Evolutionary conservation across 2,888 invertebrate genomes (phyloP).

Genomic region (Macrophya annulata): DNA sequence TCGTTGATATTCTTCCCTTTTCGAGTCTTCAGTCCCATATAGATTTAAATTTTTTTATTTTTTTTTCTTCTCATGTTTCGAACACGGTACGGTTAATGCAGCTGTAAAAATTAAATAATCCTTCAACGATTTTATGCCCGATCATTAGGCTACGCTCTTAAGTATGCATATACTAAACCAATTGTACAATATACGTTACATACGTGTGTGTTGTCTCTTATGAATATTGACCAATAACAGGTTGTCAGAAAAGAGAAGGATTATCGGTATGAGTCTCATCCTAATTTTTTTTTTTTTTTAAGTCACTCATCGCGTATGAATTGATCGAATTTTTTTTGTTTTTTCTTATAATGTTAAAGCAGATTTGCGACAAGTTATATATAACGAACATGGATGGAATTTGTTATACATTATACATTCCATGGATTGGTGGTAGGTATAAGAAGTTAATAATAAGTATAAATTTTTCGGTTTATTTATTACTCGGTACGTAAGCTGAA

Average conservation of each 20-base stretch:
- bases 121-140: constrained; percentile 47
- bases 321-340: not conserved
- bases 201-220: not conserved
- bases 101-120: constrained; percentile 50
- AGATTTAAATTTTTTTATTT: not conserved
- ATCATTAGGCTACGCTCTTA: constrained; percentile 48
- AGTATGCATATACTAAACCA: constrained; percentile 5
- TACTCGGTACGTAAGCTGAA: constrained; percentile 42
- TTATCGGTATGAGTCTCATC: not conserved
- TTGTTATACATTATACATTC: not conserved
- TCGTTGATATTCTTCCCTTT: constrained; percentile 24
- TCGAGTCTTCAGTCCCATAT: not conserved
- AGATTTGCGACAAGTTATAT: not conserved
- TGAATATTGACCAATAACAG: constrained; percentile 1
- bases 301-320: not conserved
- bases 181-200: not conserved
- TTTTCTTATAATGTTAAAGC: not conserved
- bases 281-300: not conserved
- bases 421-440: not conserved
- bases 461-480: constrained; percentile 49
- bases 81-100: constrained; percentile 37
- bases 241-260: constrained; percentile 1
- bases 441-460: constrained; percentile 38
- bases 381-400: no score
- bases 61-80: constrained; percentile 24